Evolutionary conservation across 2,888 invertebrate species (phyloP), one percentile per base, ranked within the genome.

Genomic region (Athetis lepigone): DNA sequence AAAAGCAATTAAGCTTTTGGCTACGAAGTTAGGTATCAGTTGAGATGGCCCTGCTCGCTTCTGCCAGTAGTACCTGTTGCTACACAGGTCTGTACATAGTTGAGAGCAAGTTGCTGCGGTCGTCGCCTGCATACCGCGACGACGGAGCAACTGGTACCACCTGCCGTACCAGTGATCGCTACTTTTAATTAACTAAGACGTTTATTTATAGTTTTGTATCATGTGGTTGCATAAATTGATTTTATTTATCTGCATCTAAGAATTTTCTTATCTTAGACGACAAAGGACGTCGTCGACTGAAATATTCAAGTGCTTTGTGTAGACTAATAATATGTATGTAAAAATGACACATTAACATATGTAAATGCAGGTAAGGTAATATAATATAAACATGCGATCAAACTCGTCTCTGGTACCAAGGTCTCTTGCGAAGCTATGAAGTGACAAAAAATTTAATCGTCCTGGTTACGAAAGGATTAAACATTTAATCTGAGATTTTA

Each of bases 361-460:
- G 49, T 54, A 51, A 29, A 51, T 51, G 50, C 50, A 47, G 27
- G 29, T 43, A 57, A 37, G 25, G 27, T 4, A 16, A 19, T 40
- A 18, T 39, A 50, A 23, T 23, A 4, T 40, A 52, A 59, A 68
- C 68, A 57, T 40, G 25, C 45, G 36, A 52, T 57, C 33, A 50
- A 58, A 54, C 29, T 23, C 27, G 51, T 27, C 46, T 45, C 40
- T 39, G 43, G 45, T 60, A 50, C 36, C 43, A 72, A 72, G 70
- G 52, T 50, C 43, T 66, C 9, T 23, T 18, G 9, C 19, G n/a
- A 52, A 37, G 37, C 25, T 54, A 19, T 43, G 16, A n/a, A 61
- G 9, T 18, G 8, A 21, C 16, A 0, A 39, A 40, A 18, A 39
- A 58, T 50, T 39, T 25, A 43, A 58, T 50, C 8, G 6, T 45